These are phyloP conservation scores for Plestiodon gilberti DNA, from an alignment of 2,113 vertebrate genomes.

Conservation along the genomic window DNA sequence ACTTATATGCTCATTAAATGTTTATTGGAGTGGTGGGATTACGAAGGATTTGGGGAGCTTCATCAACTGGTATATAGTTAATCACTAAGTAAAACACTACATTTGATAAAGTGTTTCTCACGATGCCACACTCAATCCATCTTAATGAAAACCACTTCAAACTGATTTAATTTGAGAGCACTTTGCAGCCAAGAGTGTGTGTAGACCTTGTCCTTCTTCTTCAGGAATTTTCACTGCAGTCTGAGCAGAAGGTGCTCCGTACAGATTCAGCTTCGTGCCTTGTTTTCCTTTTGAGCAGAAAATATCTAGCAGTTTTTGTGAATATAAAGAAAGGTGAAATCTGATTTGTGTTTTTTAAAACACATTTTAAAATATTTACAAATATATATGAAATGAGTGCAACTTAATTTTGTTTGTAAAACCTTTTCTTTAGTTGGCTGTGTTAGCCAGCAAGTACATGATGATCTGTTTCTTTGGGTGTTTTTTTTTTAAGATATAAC, in stretches of 20 bases:
- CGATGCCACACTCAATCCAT: conserved; percentile 96
- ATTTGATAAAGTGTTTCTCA: conserved; percentile 99
- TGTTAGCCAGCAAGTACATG: neutral
- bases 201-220: conserved; percentile 81
- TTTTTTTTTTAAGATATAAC: neutral
- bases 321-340: neutral
- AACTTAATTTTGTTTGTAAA: neutral
- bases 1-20: conserved; percentile 93
- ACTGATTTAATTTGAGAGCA: conserved; percentile 92
- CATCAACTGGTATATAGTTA: conserved; percentile 93
- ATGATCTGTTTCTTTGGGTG: neutral
- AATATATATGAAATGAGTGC: neutral
- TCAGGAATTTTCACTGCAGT: conserved; percentile 75
- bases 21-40: conserved; percentile 92
- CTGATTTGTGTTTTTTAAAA: neutral
- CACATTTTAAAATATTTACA: neutral
- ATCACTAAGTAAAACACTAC: conserved; percentile 99
- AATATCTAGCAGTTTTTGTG: neutral
- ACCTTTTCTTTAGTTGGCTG: neutral
- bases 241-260: conserved; percentile 58
- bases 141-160: conserved; percentile 98
- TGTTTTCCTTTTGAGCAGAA: neutral
- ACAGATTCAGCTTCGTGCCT: conserved; percentile 31
- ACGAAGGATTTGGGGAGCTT: conserved; percentile 88
- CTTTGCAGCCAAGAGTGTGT: conserved; percentile 84